Percentiles rank a stretch among this genome's conserved stretches.
phyloP scores from a whole-genome alignment of 1,140 invertebrate species.

The Drosophila sp. region DNA sequence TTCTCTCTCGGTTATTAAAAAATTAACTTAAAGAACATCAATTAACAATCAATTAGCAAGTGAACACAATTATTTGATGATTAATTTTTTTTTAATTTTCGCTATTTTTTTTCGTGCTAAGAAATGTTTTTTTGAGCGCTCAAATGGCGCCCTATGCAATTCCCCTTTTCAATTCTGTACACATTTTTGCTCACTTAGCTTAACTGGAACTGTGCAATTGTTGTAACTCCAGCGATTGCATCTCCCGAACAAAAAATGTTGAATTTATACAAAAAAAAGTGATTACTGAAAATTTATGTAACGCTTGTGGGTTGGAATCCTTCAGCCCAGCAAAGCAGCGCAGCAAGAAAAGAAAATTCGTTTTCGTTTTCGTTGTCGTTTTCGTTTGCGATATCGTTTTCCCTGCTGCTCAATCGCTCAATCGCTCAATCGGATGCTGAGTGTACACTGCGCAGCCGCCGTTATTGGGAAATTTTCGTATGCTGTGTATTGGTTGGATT shows the following conservation, averaged over 20 bases:
- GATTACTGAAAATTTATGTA: conserved; percentile 48
- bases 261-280: conserved; percentile 23
- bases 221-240: neutral
- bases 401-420: neutral
- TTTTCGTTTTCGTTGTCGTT: conserved; percentile 13
- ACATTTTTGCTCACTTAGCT: conserved; percentile 48
- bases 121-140: conserved; percentile 23
- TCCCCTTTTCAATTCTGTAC: conserved; percentile 23
- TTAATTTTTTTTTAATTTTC: conserved; percentile 6
- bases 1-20: neutral
- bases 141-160: conserved; percentile 32
- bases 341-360: conserved; percentile 47
- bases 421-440: neutral
- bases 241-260: neutral
- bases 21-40: conserved; percentile 19
- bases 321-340: conserved; percentile 40
- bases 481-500: conserved; percentile 47
- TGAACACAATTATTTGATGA: conserved; percentile 32
- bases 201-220: conserved; percentile 9
- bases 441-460: conserved; percentile 37
- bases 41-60: conserved; percentile 19
- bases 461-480: neutral
- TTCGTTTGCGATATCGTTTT: conserved; percentile 9
- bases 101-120: conserved; percentile 2
- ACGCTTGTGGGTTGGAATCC: conserved; percentile 19